These are phyloP conservation scores for Nephrocerus scutellatus DNA, from an alignment of 2,888 invertebrate species.

Conservation along the genomic window DNA sequence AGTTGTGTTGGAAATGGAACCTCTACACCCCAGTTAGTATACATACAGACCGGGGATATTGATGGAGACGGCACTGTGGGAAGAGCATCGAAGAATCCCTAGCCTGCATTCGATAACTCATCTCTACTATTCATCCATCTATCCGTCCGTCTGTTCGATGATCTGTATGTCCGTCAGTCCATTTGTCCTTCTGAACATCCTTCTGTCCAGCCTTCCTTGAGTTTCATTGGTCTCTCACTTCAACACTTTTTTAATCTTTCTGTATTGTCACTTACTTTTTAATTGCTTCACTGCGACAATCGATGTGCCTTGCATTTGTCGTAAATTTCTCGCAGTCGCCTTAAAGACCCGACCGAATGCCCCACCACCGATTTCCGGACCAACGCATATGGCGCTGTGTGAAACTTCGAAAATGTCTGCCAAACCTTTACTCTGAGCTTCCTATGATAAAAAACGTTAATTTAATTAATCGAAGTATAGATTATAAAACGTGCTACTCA, in stretches of 20 bases:
- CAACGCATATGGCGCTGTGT: slow-evolving; percentile 39
- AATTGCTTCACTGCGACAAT: slow-evolving; percentile 69
- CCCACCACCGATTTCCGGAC: slow-evolving; percentile 59
- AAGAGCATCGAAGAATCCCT: too few species aligned
- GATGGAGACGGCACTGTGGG: too few species aligned
- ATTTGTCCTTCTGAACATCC: too few species aligned
- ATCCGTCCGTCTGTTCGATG: too few species aligned
- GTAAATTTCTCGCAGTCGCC: slow-evolving; percentile 54
- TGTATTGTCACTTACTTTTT: slow-evolving; percentile 55
- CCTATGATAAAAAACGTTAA: slow-evolving; percentile 22
- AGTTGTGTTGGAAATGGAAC: too few species aligned
- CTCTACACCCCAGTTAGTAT: too few species aligned
- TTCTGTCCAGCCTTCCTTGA: too few species aligned
- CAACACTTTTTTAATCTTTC: background rate
- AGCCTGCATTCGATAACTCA: too few species aligned
- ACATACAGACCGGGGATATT: too few species aligned
- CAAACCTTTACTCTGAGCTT: slow-evolving; percentile 36
- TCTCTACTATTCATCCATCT: too few species aligned
- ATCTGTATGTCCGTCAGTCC: too few species aligned
- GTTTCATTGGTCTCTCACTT: too few species aligned
- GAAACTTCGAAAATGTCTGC: slow-evolving; percentile 42
- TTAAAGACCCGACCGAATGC: slow-evolving; percentile 69
- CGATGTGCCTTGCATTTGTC: slow-evolving; percentile 49
- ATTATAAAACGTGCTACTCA: slow-evolving; percentile 26
- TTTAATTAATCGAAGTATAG: background rate